These are phyloP conservation scores for Bucorvus abyssinicus DNA, from an alignment of 2,797 vertebrate species.

Conservation along the genomic window DNA sequence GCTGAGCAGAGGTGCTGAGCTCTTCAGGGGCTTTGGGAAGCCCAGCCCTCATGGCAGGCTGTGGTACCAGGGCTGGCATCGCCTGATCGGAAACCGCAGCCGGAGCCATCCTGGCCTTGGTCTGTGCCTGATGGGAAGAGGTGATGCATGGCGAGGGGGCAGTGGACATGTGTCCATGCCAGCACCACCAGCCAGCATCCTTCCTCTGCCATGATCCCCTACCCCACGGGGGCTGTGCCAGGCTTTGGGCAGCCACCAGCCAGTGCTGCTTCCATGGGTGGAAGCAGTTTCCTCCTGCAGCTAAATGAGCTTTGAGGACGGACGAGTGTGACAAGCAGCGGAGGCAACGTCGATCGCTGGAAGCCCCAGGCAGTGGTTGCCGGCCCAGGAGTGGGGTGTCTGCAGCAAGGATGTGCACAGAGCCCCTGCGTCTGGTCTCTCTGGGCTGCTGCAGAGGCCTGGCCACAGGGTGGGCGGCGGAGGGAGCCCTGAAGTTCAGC, in stretches of 20 bases:
- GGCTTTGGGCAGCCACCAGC: not conserved
- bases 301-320: not conserved
- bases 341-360: accelerated
- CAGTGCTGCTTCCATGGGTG: accelerated
- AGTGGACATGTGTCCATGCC: not conserved
- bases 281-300: not conserved
- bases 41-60: not conserved
- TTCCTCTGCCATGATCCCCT: not conserved
- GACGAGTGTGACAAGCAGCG: accelerated
- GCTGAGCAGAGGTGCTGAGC: accelerated
- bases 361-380: not conserved
- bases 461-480: not conserved
- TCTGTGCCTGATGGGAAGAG: not conserved
- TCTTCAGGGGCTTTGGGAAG: not conserved
- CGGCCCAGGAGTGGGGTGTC: accelerated
- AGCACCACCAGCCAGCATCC: not conserved
- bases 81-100: accelerated
- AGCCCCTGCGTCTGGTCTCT: not conserved
- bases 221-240: not conserved
- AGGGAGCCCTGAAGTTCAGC: not conserved
- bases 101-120: accelerated
- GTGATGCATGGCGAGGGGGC: not conserved
- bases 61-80: accelerated
- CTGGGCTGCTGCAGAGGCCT: not conserved
- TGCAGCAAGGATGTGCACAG: not conserved